phyloP scores from a whole-genome alignment of 1,140 invertebrate genomes.

The Rhopalosiphum padi region DNA sequence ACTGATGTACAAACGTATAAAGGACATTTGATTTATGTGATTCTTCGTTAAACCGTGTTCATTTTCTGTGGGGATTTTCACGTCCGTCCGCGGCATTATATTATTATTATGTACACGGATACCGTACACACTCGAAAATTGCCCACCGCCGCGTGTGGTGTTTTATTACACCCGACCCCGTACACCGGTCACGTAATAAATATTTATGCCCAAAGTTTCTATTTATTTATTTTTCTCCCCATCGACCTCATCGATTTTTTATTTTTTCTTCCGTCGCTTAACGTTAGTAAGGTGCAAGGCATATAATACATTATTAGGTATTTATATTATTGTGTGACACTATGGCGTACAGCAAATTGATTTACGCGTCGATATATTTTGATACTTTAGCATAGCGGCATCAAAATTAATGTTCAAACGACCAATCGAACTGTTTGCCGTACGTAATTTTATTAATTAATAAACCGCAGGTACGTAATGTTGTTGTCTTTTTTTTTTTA shows the following conservation, averaged over 20 bases:
- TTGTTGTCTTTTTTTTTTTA: too few species aligned
- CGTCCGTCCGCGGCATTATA: not conserved
- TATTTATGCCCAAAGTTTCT: not conserved
- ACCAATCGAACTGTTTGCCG: not conserved
- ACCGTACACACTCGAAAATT: conserved; percentile 2
- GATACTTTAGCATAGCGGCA: not conserved
- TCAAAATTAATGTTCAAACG: not conserved
- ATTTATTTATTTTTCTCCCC: not conserved
- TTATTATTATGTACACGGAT: not conserved
- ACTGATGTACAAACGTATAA: not conserved
- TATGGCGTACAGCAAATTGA: not conserved
- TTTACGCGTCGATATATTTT: not conserved
- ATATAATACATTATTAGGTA: not conserved
- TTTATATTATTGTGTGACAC: not conserved
- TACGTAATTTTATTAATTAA: not conserved
- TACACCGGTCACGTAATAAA: conserved; percentile 2
- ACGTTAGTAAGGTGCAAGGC: not conserved
- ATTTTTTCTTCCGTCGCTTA: not conserved
- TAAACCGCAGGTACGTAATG: too few species aligned
- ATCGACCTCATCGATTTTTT: not conserved
- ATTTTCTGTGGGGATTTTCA: conserved; percentile 29
- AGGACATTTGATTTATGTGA: not conserved
- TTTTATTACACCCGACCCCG: not conserved
- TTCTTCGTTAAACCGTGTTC: conserved; percentile 31
- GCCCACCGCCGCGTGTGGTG: not conserved